Evolutionary conservation across 2,113 vertebrate species (phyloP).

Genomic region (Cinclus cinclus): DNA sequence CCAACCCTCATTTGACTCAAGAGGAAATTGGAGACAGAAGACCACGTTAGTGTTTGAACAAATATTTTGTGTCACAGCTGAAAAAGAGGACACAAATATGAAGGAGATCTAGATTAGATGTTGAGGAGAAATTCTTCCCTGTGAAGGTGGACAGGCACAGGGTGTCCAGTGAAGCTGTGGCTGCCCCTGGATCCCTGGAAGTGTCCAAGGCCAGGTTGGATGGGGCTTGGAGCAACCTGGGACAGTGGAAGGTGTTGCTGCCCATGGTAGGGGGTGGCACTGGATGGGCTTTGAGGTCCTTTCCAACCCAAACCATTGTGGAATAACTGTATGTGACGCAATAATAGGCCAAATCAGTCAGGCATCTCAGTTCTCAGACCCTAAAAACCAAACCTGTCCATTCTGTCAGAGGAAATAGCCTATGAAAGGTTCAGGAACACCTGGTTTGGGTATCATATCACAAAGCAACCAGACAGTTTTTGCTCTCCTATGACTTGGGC

Average conservation of each 20-base stretch:
- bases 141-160: fast-evolving
- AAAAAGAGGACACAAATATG: not conserved
- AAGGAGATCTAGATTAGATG: not conserved
- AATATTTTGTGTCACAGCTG: not conserved
- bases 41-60: fast-evolving
- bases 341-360: not conserved
- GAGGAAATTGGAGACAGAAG: fast-evolving
- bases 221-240: fast-evolving
- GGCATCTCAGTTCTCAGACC: not conserved
- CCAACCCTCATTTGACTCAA: not conserved
- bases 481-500: not conserved
- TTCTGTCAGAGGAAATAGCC: not conserved
- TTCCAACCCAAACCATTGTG: not conserved
- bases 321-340: fast-evolving
- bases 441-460: not conserved
- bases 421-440: not conserved
- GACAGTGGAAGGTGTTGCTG: fast-evolving
- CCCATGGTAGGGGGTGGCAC: not conserved
- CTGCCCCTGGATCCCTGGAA: not conserved
- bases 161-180: not conserved
- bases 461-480: not conserved
- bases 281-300: not conserved
- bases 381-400: not conserved
- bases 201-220: not conserved
- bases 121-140: not conserved